Evolutionary conservation across 2,113 vertebrate species (phyloP), one percentile per base, ranked within the genome.

Genomic region (Centrocercus urophasianus): DNA sequence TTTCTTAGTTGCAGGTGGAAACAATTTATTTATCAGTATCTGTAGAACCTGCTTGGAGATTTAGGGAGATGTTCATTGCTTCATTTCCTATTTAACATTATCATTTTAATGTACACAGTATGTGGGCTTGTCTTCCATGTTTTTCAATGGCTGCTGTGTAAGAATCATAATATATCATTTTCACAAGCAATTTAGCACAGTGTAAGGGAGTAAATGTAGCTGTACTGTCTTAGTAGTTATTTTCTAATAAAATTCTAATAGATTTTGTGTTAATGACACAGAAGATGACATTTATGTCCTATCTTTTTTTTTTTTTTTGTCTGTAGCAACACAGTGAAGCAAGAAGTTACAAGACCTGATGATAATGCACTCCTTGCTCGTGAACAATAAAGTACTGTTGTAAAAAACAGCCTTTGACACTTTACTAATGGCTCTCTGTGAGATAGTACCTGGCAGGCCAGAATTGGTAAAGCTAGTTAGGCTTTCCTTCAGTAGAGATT

Each of bases 171-270:
- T 93, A 95, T 90, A 96, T 91, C 85, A 94, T 80, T 94, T 96
- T 96, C 93, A 96, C 91, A 97, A 96, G 90, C 88, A 97, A 97
- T 97, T 96, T 95, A 94, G 86, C 92, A 93, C 86, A 92, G 81
- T 64, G 67, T 82, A 96, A 95, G 83, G 81, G 88, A 94, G 89
- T 83, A 96, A 95, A 96, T 93, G 79, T 96, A 95, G 42, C 79
- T 93, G 52, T 95, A 86, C 89, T 90, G 56, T 89, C 87, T 95
- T 94, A 79, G 76, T 92, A 92, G 89, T 96, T 95, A 96, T 95
- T 95, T 95, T 96, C 93, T 93, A 95, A 96, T 97, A 96, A 95
- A 96, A 96, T 92, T 88, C 82, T 91, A 93, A 96, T 96, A 94
- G 92, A 90, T 96, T 97, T 95, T 95, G 45, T 48, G 74, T 95